A percentile compares a stretch with the other conserved stretches of the same genome.
phyloP scores from a whole-genome alignment of 2,888 invertebrate genomes.

The Coelopa pilipes region DNA sequence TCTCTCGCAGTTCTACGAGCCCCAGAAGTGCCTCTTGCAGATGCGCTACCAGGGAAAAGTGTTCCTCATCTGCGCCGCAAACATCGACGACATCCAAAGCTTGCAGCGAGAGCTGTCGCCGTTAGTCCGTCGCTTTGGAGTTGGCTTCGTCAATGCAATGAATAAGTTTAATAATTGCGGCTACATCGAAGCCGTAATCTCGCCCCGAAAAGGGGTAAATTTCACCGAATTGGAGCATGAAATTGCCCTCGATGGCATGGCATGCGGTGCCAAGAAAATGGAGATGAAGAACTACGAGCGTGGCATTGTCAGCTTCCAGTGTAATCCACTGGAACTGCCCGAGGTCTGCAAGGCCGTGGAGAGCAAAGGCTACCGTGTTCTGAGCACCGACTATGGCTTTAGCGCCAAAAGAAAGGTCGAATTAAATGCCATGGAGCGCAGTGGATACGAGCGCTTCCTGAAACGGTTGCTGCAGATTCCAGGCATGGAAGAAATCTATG shows the following conservation, averaged over 20 bases:
- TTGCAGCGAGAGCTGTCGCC: conserved; percentile 44
- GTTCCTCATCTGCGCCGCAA: conserved; percentile 47
- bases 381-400: conserved; percentile 47
- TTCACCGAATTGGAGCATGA: conserved; percentile 40
- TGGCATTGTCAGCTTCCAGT: conserved; percentile 49
- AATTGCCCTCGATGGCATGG: conserved; percentile 45
- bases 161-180: conserved; percentile 42
- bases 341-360: conserved; percentile 43
- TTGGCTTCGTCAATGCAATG: conserved; percentile 44
- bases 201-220: conserved; percentile 25
- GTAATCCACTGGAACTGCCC: conserved; percentile 44
- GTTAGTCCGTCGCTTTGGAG: conserved; percentile 41
- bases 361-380: conserved; percentile 46
- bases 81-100: conserved; percentile 42
- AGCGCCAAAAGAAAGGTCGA: conserved; percentile 42
- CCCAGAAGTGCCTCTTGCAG: conserved; percentile 41
- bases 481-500: conserved; percentile 51
- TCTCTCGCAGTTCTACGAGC: not conserved
- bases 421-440: conserved; percentile 38
- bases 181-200: conserved; percentile 17
- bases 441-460: conserved; percentile 47
- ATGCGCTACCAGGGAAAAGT: conserved; percentile 43
- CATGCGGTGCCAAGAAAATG: conserved; percentile 46
- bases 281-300: conserved; percentile 43
- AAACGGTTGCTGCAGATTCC: conserved; percentile 41